phyloP scores from a whole-genome alignment of 1,140 invertebrate genomes.

The Drosophila bocki region DNA sequence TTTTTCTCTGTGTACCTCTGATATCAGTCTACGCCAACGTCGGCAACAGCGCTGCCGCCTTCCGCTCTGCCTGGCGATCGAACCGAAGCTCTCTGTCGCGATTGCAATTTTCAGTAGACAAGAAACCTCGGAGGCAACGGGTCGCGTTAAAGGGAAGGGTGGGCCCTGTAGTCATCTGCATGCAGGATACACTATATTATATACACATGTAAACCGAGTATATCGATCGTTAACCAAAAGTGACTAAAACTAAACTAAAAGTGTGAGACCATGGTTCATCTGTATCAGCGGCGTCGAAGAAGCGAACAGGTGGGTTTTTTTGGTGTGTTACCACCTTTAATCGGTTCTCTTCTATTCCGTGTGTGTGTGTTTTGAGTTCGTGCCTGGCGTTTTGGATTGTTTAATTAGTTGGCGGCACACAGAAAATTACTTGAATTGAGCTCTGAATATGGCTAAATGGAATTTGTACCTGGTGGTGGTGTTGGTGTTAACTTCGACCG shows the following conservation, averaged over 20 bases:
- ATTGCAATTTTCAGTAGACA: slow-evolving; percentile 61
- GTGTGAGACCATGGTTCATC: slow-evolving; percentile 60
- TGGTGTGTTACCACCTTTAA: slow-evolving; percentile 1
- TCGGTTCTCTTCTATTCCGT: slow-evolving; percentile 21
- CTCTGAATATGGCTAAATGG: slow-evolving; percentile 6
- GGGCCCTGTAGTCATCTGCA: neutral
- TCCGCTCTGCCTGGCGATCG: slow-evolving; percentile 35
- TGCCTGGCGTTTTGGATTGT: slow-evolving; percentile 22
- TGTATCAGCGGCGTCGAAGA: slow-evolving; percentile 69
- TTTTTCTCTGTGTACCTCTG: slow-evolving; percentile 12
- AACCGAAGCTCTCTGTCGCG: slow-evolving; percentile 17
- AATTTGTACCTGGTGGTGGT: slow-evolving; percentile 13
- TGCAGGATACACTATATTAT: neutral
- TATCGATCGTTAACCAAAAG: neutral
- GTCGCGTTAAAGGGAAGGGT: slow-evolving; percentile 54
- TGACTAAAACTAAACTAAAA: neutral
- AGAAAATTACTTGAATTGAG: slow-evolving; percentile 27
- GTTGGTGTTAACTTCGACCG: neutral
- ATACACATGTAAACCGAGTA: too few species aligned
- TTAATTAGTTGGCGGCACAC: slow-evolving; percentile 49
- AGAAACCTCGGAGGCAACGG: slow-evolving; percentile 62
- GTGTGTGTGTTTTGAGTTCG: neutral
- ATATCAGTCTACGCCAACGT: slow-evolving; percentile 26
- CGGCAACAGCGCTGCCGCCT: slow-evolving; percentile 25
- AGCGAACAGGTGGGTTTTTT: slow-evolving; percentile 72